Base-by-base conservation (phyloP, 2,888 invertebrate species). In the Reticulitermes lucifugus region DNA sequence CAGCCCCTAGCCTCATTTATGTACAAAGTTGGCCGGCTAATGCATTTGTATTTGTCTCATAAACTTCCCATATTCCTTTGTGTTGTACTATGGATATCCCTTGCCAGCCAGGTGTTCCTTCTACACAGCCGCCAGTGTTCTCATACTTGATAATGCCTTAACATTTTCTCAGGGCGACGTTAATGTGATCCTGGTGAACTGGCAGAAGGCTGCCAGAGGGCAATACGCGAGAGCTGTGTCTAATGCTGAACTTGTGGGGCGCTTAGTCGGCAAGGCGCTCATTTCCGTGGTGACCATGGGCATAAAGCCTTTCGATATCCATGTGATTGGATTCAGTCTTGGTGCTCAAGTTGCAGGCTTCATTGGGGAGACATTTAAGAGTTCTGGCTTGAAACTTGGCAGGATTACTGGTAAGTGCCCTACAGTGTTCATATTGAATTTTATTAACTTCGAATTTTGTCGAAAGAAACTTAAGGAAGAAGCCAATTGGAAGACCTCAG, bases 311-410 rank as follows among this genome's bases (percentile, higher is more conserved):
- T 89, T 89, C 43, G 87, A 90, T 6, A 91, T 93, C 6, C 93
- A 94, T 89, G 88, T 93, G 29, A 91, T 93, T 43, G 94, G 94
- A 14, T 94, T 94, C 89, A 94, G 93, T 82, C 89, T 94, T 2
- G 94, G 94, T 0, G 94, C 94, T 9, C 94, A 94, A 87, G 92
- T 94, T 0, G 93, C 93, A 9, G 94, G 93, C 1, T 93, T 92
- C 85, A 93, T 93, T 21, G 93, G 93, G 0, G 92, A 93, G 88
- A 89, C 92, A 25, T 88, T 94, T 2, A 93, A 93, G 87, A 89
- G 88, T 18, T 89, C 89, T 10, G 91, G 90, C 9, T 88, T 91
- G 43, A 89, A 92, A 46, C 87, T 93, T n/a, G 93, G 93, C 22
- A 90, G 93, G 86, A 94, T 94, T 87, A 93, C 93, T 85, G 93